These are phyloP conservation scores for Hanleya hanleyi DNA, from an alignment of 2,888 invertebrate genomes.

Conservation along the genomic window DNA sequence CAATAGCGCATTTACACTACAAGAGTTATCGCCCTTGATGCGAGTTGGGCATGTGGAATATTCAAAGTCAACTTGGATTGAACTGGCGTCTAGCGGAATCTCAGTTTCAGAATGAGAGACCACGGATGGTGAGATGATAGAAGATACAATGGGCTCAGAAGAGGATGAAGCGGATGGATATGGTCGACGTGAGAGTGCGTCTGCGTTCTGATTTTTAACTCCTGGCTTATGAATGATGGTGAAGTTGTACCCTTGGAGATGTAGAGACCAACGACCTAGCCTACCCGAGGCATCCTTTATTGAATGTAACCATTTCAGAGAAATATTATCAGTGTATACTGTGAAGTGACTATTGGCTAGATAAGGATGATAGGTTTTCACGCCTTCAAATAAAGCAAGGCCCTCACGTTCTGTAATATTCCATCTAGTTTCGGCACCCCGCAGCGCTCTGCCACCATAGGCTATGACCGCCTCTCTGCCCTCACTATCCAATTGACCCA, in stretches of 20 bases:
- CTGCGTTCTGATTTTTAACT: constrained; percentile 16
- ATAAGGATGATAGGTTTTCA: constrained; percentile 15
- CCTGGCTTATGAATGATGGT: constrained; percentile 8
- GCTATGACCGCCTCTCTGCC: constrained; percentile 13
- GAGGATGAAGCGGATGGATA: no score
- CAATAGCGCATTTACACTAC: no score
- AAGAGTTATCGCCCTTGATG: no score
- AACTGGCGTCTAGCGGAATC: no score
- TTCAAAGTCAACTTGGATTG: no score
- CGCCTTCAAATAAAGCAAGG: constrained; percentile 25
- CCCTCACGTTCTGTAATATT: constrained; percentile 13
- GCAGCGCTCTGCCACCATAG: constrained; percentile 21
- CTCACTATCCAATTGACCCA: constrained; percentile 19
- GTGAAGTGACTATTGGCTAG: constrained; percentile 8
- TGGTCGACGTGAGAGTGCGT: constrained; percentile 25
- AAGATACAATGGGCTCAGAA: no score
- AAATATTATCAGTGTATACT: constrained; percentile 15
- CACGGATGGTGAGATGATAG: no score
- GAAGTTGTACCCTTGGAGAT: constrained; percentile 17
- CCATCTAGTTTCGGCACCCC: constrained; percentile 13
- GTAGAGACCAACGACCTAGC: constrained; percentile 3
- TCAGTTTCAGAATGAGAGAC: no score
- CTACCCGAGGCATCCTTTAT: constrained; percentile 9
- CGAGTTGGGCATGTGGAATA: no score
- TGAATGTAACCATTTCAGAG: constrained; percentile 8